phyloP scores from a whole-genome alignment of 2,888 invertebrate species.

The Xestia sexstrigata region DNA sequence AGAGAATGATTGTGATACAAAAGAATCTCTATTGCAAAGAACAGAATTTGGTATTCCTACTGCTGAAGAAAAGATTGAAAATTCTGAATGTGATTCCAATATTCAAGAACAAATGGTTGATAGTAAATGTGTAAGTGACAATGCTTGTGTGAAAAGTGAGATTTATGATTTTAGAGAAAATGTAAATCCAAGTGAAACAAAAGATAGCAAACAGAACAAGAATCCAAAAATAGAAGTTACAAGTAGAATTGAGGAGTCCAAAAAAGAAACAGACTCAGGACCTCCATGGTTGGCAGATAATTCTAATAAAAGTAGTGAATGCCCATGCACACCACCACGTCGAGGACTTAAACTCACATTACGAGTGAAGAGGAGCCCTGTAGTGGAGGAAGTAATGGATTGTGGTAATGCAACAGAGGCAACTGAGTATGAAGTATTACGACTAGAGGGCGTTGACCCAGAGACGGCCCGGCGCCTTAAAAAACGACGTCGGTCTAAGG shows the following conservation, averaged over 20 bases:
- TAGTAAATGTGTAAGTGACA: conserved; percentile 80
- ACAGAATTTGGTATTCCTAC: conserved; percentile 71
- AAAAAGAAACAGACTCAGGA: conserved; percentile 82
- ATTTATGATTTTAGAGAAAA: conserved; percentile 89
- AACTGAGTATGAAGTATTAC: conserved; percentile 96
- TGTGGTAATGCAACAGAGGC: conserved; percentile 93
- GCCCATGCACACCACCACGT: conserved; percentile 91
- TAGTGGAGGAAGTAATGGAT: conserved; percentile 96
- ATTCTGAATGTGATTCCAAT: conserved; percentile 72
- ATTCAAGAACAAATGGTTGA: conserved; percentile 78
- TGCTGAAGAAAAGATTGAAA: conserved; percentile 72
- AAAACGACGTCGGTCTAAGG: conserved; percentile 89
- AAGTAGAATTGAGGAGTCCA: conserved; percentile 82
- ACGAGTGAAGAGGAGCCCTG: conserved; percentile 96
- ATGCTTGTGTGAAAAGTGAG: conserved; percentile 85
- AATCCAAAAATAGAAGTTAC: conserved; percentile 81
- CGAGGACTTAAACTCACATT: conserved; percentile 94
- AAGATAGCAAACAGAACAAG: conserved; percentile 84
- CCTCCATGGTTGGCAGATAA: conserved; percentile 86
- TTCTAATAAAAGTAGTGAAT: conserved; percentile 86
- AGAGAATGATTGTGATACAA: conserved; percentile 78
- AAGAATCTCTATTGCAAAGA: conserved; percentile 84
- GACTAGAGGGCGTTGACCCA: conserved; percentile 94
- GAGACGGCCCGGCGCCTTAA: conserved; percentile 90
- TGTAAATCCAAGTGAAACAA: conserved; percentile 87